phyloP scores from a whole-genome alignment of 2,113 vertebrate species.

The Cacatua alba region DNA sequence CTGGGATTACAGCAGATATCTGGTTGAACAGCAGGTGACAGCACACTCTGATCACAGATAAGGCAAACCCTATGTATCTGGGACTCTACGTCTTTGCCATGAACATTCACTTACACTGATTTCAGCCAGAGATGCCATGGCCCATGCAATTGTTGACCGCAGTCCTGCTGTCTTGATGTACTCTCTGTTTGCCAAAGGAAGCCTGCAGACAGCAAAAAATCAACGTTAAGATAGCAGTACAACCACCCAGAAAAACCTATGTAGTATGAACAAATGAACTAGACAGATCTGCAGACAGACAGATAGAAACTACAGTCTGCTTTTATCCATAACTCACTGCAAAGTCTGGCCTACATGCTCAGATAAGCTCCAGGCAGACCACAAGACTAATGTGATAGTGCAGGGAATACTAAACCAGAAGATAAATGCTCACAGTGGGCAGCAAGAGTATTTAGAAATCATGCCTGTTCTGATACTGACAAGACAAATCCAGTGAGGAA shows the following conservation, averaged over 20 bases:
- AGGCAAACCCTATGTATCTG: background rate
- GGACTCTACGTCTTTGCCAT: background rate
- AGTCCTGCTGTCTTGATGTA: slow-evolving; percentile 88
- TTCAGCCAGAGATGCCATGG: slow-evolving; percentile 86
- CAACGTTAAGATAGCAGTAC: background rate
- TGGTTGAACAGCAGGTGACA: background rate
- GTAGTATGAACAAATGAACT: background rate
- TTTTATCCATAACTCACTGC: background rate
- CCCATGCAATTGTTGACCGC: slow-evolving; percentile 90
- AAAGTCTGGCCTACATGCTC: background rate
- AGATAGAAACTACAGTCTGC: background rate
- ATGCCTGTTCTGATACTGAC: background rate
- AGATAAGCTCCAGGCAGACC: background rate
- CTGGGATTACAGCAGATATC: background rate
- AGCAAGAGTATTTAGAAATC: background rate
- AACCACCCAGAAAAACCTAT: background rate
- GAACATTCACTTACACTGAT: slow-evolving; percentile 77
- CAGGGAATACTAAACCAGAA: background rate
- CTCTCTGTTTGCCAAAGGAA: slow-evolving; percentile 84
- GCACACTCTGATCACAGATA: background rate
- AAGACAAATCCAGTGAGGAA: background rate
- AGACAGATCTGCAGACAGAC: background rate
- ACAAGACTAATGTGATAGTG: background rate
- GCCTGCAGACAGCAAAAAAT: slow-evolving; percentile 60
- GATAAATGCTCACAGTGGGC: background rate